These are phyloP conservation scores for Plagodis pulveraria DNA, from an alignment of 2,888 invertebrate genomes.

Conservation along the genomic window DNA sequence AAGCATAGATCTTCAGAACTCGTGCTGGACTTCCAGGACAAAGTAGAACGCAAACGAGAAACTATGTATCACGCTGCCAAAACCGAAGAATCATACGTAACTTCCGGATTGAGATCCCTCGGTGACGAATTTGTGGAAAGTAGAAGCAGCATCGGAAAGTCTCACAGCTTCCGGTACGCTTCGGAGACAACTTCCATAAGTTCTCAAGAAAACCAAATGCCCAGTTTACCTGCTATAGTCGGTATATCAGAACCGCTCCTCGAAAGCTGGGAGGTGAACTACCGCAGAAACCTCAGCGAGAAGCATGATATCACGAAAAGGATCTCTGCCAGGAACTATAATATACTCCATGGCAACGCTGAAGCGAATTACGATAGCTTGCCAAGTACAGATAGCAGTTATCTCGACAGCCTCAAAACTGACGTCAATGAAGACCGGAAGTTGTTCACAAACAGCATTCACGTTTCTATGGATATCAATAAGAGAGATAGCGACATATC, in stretches of 20 bases:
- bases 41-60: constrained; percentile 63
- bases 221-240: constrained; percentile 80
- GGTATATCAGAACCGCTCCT: constrained; percentile 80
- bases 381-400: constrained; percentile 79
- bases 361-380: constrained; percentile 77
- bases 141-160: constrained; percentile 87
- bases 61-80: constrained; percentile 57
- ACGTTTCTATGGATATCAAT: constrained; percentile 65
- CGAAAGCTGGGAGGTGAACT: constrained; percentile 82
- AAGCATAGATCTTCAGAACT: constrained; percentile 72
- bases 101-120: constrained; percentile 69
- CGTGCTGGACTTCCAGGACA: constrained; percentile 67
- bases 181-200: constrained; percentile 79
- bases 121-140: constrained; percentile 76
- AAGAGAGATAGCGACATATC: constrained; percentile 81
- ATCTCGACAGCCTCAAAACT: constrained; percentile 76
- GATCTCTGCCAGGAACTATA: constrained; percentile 74
- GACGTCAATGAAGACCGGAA: constrained; percentile 70
- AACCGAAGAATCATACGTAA: constrained; percentile 69
- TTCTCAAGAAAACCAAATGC: constrained; percentile 80
- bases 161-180: constrained; percentile 88
- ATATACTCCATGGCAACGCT: constrained; percentile 59
- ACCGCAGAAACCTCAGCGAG: constrained; percentile 74
- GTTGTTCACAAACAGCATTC: constrained; percentile 73
- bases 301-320: constrained; percentile 71